Base-by-base conservation (phyloP, 2,797 vertebrate species). In the Myotis pilosus region DNA sequence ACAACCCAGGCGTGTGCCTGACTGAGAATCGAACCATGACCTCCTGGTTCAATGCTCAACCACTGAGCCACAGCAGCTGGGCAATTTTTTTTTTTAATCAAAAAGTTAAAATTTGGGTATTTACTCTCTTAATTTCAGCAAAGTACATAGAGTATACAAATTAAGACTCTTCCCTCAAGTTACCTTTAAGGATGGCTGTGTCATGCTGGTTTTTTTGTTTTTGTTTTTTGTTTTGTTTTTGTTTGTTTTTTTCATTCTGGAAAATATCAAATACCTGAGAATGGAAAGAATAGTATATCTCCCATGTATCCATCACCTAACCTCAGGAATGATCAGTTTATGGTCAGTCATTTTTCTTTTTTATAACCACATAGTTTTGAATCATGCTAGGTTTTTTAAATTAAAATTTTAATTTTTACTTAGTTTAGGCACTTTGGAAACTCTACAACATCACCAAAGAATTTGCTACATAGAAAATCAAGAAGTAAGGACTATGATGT, bases 401-500 rank as follows among this genome's bases (percentile, higher is more conserved):
- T 79, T 93, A 62, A 74, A 89, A 25, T 38, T 96, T 82, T 87
- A 36, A 82, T 96, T 94, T 94, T 88, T 78, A 38, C 62, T 87
- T 95, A 97, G 96, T 82, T 83, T 78, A 90, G 72, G 66, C 90
- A 85, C 82, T 95, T 81, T 23, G 81, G 97, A 86, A 96, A 86
- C 13, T 47, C 93, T 75, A 7, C 84, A 82, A 0, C 71, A 28
- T 68, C 82, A 69, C 60, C 38, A 1, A 97, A 96, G 69, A 92
- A 16, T 83, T 91, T 86, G 11, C 90, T 13, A 1, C 55, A 0
- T n/a, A 92, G 38, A 85, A 97, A 97, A 92, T 97, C 96, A 87
- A 96, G 96, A 94, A 97, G 96, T 91, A 97, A 89, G 68, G 96
- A 97, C 87, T 97, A 97, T 75, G 96, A 97, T 28, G 33, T 55